These are phyloP conservation scores for Silvanus unidentatus DNA, from an alignment of 2,888 invertebrate genomes.

Conservation along the genomic window DNA sequence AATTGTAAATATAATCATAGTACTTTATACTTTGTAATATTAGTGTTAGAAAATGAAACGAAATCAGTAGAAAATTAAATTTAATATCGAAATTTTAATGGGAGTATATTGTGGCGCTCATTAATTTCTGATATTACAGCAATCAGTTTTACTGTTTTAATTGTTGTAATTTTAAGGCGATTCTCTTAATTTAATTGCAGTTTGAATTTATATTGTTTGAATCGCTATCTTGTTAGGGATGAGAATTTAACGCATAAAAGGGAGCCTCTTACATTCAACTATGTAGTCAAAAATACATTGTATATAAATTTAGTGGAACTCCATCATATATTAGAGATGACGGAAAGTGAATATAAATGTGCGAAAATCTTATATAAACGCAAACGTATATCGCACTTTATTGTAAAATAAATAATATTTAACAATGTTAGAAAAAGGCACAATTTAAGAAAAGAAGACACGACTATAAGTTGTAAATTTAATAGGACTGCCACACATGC, in stretches of 20 bases:
- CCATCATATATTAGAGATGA: slow-evolving; percentile 18
- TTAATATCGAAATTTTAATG: not conserved
- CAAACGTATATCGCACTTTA: slow-evolving; percentile 25
- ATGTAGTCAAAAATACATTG: too few relatives aligned
- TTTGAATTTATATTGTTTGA: slow-evolving; percentile 15
- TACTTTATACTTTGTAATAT: too few relatives aligned
- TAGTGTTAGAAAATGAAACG: too few relatives aligned
- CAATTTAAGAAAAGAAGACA: slow-evolving; percentile 18
- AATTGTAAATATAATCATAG: too few relatives aligned
- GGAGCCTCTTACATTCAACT: too few relatives aligned
- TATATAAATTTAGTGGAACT: slow-evolving; percentile 18
- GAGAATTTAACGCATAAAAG: too few relatives aligned
- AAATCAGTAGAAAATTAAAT: too few relatives aligned
- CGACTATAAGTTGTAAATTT: slow-evolving; percentile 18
- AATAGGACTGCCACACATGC: slow-evolving; percentile 11
- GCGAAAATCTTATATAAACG: slow-evolving; percentile 33
- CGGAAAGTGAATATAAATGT: slow-evolving; percentile 19
- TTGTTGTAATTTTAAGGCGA: slow-evolving; percentile 11
- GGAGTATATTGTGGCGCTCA: slow-evolving; percentile 6
- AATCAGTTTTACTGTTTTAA: slow-evolving; percentile 12
- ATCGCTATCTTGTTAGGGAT: slow-evolving; percentile 10
- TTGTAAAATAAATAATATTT: slow-evolving; percentile 29
- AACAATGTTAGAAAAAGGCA: slow-evolving; percentile 7
- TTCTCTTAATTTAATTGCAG: slow-evolving; percentile 11
- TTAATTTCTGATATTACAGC: slow-evolving; percentile 15